Evolutionary conservation across 2,888 invertebrate species (phyloP), one percentile per base, ranked within the genome.

Genomic region (Ecliptopera silaceata): DNA sequence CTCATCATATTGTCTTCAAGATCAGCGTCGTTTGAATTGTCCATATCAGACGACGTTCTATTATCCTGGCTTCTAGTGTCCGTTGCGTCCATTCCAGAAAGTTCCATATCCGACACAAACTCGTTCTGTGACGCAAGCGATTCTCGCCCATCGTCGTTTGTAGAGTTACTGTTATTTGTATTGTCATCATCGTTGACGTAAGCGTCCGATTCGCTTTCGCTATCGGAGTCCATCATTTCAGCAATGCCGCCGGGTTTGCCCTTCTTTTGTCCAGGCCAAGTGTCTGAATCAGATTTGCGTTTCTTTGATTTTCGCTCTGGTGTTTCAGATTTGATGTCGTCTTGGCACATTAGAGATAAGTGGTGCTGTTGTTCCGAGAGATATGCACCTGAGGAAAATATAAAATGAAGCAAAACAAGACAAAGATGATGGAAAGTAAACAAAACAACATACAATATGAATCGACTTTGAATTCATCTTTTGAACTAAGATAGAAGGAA

Each of bases 181-280:
- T 84, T 87, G 8, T 91, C 91, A 41, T 92, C 92, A 52, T 91
- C 89, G 55, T 89, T 88, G 0, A 79, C 88, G 55, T 83, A 91
- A 6, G 74, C 76, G 29, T 91, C 91, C 0, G 88, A 90, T 51
- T 91, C 91, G 48, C 84, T 88, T 1, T 91, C 91, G 64, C 93
- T 93, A 10, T 94, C 95, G 0, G 94, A 93, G 65, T 94, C 94
- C 64, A 93, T 80, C 65, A 94, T 88, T 56, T 95, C 94, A 26
- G 86, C 84, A 61, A 93, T 92, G 1, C 87, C 91, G 0, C 52
- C 34, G 3, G 86, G 84, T 66, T 93, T 94, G 12, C 93, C 92
- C 76, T 94, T 95, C 66, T 94, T 94, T 53, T 82, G 88, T 71
- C 90, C 92, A 8, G 93, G 92, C 84, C 93, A 92, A 50, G 93